Base-by-base conservation (phyloP, 2,888 invertebrate species). In the Cinara cedri region DNA sequence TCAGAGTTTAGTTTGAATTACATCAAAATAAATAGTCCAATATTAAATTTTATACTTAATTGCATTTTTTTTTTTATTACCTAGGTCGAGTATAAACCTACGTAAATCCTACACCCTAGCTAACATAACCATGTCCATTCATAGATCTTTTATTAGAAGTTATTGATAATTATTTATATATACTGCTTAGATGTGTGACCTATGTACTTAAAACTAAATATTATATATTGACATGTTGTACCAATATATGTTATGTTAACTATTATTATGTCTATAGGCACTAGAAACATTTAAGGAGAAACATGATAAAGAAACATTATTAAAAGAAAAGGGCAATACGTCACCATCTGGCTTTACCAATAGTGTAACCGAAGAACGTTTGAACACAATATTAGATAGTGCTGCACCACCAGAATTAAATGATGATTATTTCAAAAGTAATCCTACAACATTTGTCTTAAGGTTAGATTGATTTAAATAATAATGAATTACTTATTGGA, bases 211-310 rank as follows among this genome's bases (percentile, higher is more conserved):
- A 34, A 34, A 34, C 3, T 6, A 34, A 34, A 34, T 34, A 34
- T 34, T 34, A 24, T 16, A 44, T n/a, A 24, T 57, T 42, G 24
- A 21, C 46, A 8, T n/a, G 24, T 60, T 44, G 34, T 21, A 55
- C 8, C 8, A 14, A 4, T 57, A n/a, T 13, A 55, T n/a, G 16
- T 16, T 44, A 16, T 49, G 26, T 34, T n/a, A n/a, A 34, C 13
- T 16, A 51, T 51, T 19, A 34, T 68, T 46, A 13, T 60, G 11
- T 70, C 70, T 14, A 14, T 60, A 78, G 78, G 78, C 66, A 60
- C 46, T 78, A 21, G 60, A 70, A 42, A 46, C 57, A 34, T 60
- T 78, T 49, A 78, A 68, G 60, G 68, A 68, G 60, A 78, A 60
- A 34, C 68, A 24, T 11, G 60, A 66, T 10, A 49, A 49, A 78